Evolutionary conservation across 2,888 invertebrate species (phyloP).

Genomic region (Eugnorisma glareosa): DNA sequence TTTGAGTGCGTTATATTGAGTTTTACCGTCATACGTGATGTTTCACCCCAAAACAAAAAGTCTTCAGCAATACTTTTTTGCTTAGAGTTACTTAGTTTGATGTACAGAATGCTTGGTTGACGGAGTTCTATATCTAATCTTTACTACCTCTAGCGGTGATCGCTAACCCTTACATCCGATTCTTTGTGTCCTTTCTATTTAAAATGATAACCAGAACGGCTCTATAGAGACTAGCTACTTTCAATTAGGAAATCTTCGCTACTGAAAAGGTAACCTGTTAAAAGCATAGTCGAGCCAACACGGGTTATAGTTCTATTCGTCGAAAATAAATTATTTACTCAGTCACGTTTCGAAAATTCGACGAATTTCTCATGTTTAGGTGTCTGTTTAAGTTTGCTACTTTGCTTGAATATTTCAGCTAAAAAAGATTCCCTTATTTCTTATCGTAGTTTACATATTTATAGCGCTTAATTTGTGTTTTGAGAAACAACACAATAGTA

Average conservation of each 20-base stretch:
- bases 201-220: constrained; percentile 68
- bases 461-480: not conserved
- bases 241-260: constrained; percentile 59
- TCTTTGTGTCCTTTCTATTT: constrained; percentile 71
- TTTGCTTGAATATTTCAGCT: constrained; percentile 32
- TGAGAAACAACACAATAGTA: not conserved
- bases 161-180: constrained; percentile 46
- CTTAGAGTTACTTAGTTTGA: too few species aligned
- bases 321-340: constrained; percentile 29
- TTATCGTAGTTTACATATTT: constrained; percentile 11
- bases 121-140: not conserved
- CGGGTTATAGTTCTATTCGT: constrained; percentile 46
- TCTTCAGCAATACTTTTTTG: too few species aligned
- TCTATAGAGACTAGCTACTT: constrained; percentile 67
- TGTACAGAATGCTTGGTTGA: too few species aligned
- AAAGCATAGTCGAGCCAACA: constrained; percentile 20
- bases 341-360: constrained; percentile 24
- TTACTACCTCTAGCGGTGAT: constrained; percentile 7
- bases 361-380: not conserved
- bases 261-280: constrained; percentile 47
- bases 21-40: too few species aligned
- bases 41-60: too few species aligned
- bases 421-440: constrained; percentile 19
- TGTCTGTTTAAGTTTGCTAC: constrained; percentile 10
- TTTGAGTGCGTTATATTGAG: too few species aligned